Base-by-base conservation (phyloP, 1,140 invertebrate species). In the Zaprionus taronus region DNA sequence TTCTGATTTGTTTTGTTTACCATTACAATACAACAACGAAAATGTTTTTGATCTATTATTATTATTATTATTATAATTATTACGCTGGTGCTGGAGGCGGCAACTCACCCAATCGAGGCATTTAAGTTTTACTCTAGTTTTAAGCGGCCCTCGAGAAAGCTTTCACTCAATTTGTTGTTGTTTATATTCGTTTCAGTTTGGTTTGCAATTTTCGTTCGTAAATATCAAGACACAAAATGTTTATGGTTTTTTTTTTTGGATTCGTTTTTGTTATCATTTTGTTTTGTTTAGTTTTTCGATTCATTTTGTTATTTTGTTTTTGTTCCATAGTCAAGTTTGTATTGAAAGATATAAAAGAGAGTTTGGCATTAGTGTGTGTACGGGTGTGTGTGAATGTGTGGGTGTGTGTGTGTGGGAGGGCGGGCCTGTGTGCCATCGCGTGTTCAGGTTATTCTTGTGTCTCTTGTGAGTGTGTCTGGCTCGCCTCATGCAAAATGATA, bases 351-450 rank as follows among this genome's bases (percentile, higher is more conserved):
- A 90, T 77, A 90, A 68, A 83, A 90, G 90, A 90, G 86, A 90
- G 85, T 91, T 90, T 86, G 79, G 75, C 85, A 90, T 90, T 90
- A 90, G 85, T 90, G 85, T 90, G 85, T 76, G 73, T 85, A 79
- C 62, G 78, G 58, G n/a, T n/a, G n/a, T n/a, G 51, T 62, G 26
- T 72, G 49, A 62, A 34, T 66, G 61, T 51, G 36, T 7, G 57
- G 36, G 36, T n/a, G 57, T 56, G 51, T 3, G 60, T 64, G 44
- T 12, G 4, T 15, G 26, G 28, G 7, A 36, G 24, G 67, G 41
- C 49, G 9, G 31, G 31, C 31, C 31, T 34, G 31, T 34, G 20
- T 47, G 61, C 36, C 60, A 61, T 60, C 68, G 41, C 58, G 41
- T 69, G 66, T 47, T 47, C 2, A 47, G 41, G 41, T n/a, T 47